These are phyloP conservation scores for Tretioscincus oriximinensis DNA, from an alignment of 2,113 vertebrate genomes.

Conservation along the genomic window DNA sequence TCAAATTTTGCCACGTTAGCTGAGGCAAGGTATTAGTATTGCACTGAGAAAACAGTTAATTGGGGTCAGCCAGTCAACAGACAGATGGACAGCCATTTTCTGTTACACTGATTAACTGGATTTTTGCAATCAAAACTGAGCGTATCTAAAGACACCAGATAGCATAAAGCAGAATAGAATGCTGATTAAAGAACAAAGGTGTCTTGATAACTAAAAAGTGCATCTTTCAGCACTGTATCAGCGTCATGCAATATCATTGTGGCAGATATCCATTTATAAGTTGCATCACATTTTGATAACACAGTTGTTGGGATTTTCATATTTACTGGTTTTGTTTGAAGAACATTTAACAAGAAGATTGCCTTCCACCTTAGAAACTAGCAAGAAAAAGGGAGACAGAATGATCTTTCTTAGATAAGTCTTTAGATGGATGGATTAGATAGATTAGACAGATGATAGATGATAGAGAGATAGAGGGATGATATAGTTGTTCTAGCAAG, in stretches of 20 bases:
- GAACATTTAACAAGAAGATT: no score
- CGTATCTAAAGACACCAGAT: neutral
- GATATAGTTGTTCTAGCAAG: no score
- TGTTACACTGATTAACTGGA: neutral
- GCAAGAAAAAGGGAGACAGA: no score
- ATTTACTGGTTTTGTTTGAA: neutral
- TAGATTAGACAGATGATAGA: no score
- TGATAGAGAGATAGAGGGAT: no score
- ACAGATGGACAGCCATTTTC: slow-evolving; percentile 9
- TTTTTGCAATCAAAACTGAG: neutral
- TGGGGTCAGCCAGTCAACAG: slow-evolving; percentile 23
- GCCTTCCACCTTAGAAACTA: no score
- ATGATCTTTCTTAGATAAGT: no score
- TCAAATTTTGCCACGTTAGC: slow-evolving; percentile 13
- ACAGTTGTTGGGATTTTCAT: neutral
- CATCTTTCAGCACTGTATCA: neutral
- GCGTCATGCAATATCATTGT: neutral
- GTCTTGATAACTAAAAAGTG: neutral
- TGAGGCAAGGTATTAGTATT: neutral
- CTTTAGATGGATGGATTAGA: no score
- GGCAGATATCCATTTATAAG: neutral
- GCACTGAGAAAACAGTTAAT: neutral
- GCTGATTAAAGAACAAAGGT: neutral
- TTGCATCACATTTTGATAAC: neutral
- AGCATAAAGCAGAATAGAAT: neutral